Evolutionary conservation across 2,888 invertebrate genomes (phyloP), one percentile per base, ranked within the genome.

Genomic region (Drosophila meridiana): DNA sequence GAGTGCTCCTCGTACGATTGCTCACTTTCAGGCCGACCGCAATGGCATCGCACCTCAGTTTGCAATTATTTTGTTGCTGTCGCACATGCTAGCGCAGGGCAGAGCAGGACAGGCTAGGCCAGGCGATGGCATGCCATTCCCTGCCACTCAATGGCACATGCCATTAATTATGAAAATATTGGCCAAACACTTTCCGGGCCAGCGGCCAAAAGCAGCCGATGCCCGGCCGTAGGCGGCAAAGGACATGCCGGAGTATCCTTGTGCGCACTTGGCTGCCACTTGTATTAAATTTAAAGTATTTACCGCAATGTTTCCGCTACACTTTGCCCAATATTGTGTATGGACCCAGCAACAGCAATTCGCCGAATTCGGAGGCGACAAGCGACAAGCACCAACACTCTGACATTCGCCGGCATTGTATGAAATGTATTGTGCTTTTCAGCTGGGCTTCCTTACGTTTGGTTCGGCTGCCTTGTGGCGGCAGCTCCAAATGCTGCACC

Each of bases 131-230:
- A 73, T 69, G 77, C 69, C 78, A 89, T 84, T 60, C 47, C 55
- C 30, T 42, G 62, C 47, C 73, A 76, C 73, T 80, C 80, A 68
- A 59, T 71, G 73, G 73, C 75, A 75, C 80, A 80, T 73, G 77
- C 78, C 82, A 85, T 85, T 85, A 85, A 89, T 89, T 89, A 85
- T 87, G 82, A 85, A 89, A 85, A 89, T 89, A 85, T 85, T 89
- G 85, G 80, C 69, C 80, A 84, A 89, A 89, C 85, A 85, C 89
- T 89, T 87, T 71, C 58, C 60, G 62, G 65, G 47, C 59, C 65
- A 53, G 63, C 63, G 66, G 68, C 63, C 57, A 59, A 69, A 55
- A 48, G 38, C 43, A 43, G 59, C 45, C 40, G 57, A 14, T 36
- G 48, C 40, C 47, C 32, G 28, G 26, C 47, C 47, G 28, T 14